These are phyloP conservation scores for Acridotheres tristis DNA, from an alignment of 2,797 vertebrate genomes.

Conservation along the genomic window DNA sequence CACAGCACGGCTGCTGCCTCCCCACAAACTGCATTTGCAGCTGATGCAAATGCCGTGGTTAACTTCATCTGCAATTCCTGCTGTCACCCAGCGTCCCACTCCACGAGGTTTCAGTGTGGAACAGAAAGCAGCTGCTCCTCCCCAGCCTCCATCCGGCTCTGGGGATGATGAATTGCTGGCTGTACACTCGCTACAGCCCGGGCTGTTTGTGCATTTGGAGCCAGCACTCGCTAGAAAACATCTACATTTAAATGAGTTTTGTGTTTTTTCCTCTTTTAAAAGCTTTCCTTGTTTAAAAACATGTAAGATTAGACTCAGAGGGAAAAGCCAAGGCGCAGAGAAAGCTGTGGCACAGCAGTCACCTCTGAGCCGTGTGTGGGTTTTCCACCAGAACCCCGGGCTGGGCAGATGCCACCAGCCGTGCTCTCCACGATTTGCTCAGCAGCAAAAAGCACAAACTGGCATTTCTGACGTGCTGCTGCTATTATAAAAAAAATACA, in stretches of 20 bases:
- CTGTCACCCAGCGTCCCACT: accelerated
- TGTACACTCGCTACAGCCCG: accelerated
- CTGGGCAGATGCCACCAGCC: not conserved
- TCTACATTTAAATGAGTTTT: not conserved
- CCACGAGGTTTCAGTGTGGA: accelerated
- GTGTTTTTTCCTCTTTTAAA: not conserved
- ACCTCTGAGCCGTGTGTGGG: not conserved
- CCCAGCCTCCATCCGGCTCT: not conserved
- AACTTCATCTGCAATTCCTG: not conserved
- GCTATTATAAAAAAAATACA: not conserved
- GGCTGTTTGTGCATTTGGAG: not conserved
- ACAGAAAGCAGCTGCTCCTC: not conserved
- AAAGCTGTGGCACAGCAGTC: not conserved
- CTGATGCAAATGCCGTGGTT: not conserved
- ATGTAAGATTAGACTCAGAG: not conserved
- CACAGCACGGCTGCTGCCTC: accelerated
- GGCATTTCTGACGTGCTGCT: not conserved
- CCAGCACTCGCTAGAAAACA: not conserved
- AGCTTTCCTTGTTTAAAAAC: not conserved
- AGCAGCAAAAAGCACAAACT: not conserved
- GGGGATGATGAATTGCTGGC: not conserved
- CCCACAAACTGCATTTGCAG: not conserved
- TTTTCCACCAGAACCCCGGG: not conserved
- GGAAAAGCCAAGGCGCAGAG: not conserved
- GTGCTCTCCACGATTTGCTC: not conserved